Conservation (phyloP, 2,113 vertebrate genomes). For the Pterocles burchelli region DNA sequence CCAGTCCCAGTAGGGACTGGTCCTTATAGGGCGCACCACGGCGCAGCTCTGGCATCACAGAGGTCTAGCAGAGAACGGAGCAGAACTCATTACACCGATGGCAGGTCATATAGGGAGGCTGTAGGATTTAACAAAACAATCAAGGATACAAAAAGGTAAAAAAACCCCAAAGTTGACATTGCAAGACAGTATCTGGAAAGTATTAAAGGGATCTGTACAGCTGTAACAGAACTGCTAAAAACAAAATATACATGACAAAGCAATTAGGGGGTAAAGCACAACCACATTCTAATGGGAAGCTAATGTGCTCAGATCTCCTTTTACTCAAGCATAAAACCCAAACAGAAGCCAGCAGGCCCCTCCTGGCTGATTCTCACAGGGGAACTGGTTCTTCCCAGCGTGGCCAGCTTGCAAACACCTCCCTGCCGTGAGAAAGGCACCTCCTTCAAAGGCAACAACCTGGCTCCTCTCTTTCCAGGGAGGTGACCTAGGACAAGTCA, state of each 20-base stretch:
- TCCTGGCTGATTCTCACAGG: constrained; percentile 48
- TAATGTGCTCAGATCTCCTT: background rate
- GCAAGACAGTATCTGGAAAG: background rate
- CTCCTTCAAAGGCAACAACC: constrained; percentile 46
- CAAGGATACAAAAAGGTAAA: background rate
- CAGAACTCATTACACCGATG: background rate
- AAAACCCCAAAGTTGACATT: background rate
- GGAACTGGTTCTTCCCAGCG: constrained; percentile 34
- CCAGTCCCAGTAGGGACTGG: too few species aligned
- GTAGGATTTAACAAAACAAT: background rate
- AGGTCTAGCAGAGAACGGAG: background rate
- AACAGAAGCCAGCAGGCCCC: constrained; percentile 34
- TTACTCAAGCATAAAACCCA: constrained; percentile 55
- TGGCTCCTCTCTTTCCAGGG: constrained; percentile 47
- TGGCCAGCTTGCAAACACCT: constrained; percentile 1
- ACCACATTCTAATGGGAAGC: constrained; percentile 38
- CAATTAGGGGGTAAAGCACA: background rate
- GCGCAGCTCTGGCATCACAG: fast-evolving
- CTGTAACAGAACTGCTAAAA: constrained; percentile 11
- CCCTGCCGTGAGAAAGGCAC: constrained; percentile 40
- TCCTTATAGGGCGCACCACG: fast-evolving
- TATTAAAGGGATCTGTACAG: background rate
- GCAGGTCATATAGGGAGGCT: background rate
- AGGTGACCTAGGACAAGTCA: constrained; percentile 42
- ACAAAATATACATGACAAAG: constrained; percentile 48